phyloP scores from a whole-genome alignment of 2,113 vertebrate genomes.

The Equus przewalskii region DNA sequence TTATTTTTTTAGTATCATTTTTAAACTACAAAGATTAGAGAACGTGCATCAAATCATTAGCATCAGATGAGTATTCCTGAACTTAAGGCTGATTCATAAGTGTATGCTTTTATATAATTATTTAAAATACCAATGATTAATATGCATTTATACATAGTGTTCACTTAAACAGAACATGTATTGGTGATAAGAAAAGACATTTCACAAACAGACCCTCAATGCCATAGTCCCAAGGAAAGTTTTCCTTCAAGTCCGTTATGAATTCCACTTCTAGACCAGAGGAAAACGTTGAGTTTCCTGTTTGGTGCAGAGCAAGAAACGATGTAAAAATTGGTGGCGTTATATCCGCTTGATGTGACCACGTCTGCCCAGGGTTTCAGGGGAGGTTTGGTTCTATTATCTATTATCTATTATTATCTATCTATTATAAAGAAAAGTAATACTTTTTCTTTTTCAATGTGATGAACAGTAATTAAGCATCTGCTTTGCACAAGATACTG shows the following conservation, averaged over 20 bases:
- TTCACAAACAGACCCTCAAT: not conserved
- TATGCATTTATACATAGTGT: no score
- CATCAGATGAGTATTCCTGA: not conserved
- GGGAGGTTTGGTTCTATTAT: not conserved
- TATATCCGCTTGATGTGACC: not conserved
- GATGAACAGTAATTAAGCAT: not conserved
- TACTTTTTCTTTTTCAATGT: not conserved
- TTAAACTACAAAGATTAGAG: not conserved
- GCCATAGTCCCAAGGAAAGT: not conserved
- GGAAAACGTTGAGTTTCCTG: not conserved
- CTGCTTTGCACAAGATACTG: not conserved
- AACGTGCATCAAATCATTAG: not conserved
- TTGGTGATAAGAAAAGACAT: not conserved
- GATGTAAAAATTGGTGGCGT: fast-evolving
- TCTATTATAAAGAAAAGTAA: no score
- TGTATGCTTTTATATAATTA: not conserved
- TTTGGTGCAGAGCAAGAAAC: not conserved
- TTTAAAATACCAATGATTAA: not conserved
- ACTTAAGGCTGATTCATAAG: not conserved
- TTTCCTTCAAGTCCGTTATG: not conserved
- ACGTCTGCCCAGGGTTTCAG: fast-evolving
- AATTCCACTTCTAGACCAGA: not conserved
- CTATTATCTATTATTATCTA: not conserved
- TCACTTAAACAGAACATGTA: not conserved
- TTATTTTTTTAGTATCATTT: not conserved